Evolutionary conservation across 2,113 vertebrate genomes (phyloP).

Genomic region (Archilochus colubris): DNA sequence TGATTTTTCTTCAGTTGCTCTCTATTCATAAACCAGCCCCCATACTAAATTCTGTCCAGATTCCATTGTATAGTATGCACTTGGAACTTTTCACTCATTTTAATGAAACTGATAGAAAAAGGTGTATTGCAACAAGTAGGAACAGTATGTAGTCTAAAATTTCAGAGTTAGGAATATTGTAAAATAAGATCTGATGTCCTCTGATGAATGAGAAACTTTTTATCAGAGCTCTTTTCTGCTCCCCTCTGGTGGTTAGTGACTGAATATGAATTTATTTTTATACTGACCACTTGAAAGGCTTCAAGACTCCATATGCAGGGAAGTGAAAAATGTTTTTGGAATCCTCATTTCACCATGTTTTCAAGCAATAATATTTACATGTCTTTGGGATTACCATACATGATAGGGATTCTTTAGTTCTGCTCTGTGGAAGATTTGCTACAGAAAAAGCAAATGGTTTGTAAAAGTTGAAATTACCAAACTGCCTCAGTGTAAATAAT

Average conservation of each 20-base stretch:
- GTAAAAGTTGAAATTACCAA: background rate
- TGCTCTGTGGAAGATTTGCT: background rate
- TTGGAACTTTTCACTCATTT: background rate
- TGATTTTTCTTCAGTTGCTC: background rate
- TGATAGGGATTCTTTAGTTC: background rate
- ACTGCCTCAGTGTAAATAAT: background rate
- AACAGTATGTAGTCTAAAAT: background rate
- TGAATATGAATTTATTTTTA: slow-evolving; percentile 2
- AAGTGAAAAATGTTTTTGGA: background rate
- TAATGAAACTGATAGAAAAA: background rate
- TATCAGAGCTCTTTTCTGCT: background rate
- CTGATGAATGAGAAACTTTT: background rate
- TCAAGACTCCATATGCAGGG: background rate
- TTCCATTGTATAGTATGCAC: background rate
- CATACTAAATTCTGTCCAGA: background rate
- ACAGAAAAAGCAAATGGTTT: slow-evolving; percentile 7
- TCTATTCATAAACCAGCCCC: background rate
- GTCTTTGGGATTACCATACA: background rate
- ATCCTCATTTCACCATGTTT: background rate
- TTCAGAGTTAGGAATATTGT: background rate
- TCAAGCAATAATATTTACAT: slow-evolving; percentile 24
- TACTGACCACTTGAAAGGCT: background rate
- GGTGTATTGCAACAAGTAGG: background rate
- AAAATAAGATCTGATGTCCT: background rate
- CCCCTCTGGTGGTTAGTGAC: background rate